Evolutionary conservation across 1,140 invertebrate genomes (phyloP).

Genomic region (Brachionus rubens): DNA sequence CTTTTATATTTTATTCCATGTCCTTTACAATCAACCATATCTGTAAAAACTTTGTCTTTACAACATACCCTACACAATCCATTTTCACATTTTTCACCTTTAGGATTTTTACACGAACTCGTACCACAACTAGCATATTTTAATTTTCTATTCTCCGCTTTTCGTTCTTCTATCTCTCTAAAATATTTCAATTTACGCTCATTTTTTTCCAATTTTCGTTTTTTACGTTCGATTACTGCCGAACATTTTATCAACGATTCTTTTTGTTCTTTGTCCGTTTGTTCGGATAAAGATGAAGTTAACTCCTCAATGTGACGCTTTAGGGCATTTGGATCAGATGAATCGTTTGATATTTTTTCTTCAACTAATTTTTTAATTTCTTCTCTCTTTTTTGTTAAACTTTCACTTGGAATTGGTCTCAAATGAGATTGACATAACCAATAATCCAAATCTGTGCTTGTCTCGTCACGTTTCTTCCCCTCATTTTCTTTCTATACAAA

Average conservation of each 20-base stretch:
- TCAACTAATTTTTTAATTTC: conserved; percentile 28
- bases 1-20: neutral
- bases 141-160: neutral
- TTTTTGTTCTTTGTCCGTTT: neutral
- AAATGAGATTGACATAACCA: conserved; percentile 37
- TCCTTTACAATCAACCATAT: conserved; percentile 20
- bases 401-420: neutral
- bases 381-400: conserved; percentile 5
- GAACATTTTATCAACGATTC: conserved; percentile 18
- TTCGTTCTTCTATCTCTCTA: neutral
- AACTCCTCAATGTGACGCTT: conserved; percentile 27
- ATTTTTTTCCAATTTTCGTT: conserved; percentile 38
- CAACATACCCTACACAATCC: conserved; percentile 13
- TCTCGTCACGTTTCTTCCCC: neutral
- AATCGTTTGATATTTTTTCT: conserved; percentile 1
- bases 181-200: conserved; percentile 17
- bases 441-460: neutral
- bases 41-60: conserved; percentile 39
- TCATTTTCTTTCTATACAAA: conserved; percentile 2
- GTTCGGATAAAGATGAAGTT: neutral
- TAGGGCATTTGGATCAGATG: neutral
- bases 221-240: conserved; percentile 17
- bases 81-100: conserved; percentile 16
- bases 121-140: neutral
- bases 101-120: conserved; percentile 35